These are phyloP conservation scores for Anas capensis DNA, from an alignment of 2,797 vertebrate genomes.

Conservation along the genomic window DNA sequence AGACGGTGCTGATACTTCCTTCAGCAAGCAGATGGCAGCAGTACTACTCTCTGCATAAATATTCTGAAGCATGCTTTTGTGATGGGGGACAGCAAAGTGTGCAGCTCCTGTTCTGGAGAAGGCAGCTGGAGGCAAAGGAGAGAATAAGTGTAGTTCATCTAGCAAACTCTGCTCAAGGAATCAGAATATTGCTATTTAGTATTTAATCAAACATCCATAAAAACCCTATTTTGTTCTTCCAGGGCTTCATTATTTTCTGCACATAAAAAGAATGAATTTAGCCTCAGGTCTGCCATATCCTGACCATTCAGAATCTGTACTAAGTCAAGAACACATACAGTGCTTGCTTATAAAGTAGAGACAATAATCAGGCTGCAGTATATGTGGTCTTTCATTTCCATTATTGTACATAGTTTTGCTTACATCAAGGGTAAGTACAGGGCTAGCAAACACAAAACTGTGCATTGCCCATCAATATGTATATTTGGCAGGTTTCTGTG, in stretches of 20 bases:
- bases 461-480: neutral
- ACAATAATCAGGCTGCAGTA: neutral
- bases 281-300: slow-evolving; percentile 12
- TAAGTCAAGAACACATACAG: neutral
- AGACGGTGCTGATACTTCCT: neutral
- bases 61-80: neutral
- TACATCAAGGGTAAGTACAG: neutral
- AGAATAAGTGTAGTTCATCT: neutral
- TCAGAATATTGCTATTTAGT: neutral
- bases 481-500: neutral
- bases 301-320: neutral
- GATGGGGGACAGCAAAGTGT: slow-evolving; percentile 10
- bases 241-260: slow-evolving; percentile 3
- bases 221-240: neutral
- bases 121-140: slow-evolving; percentile 25
- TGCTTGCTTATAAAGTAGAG: neutral
- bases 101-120: slow-evolving; percentile 6
- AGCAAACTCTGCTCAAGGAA: neutral
- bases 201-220: neutral
- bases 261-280: slow-evolving; percentile 11
- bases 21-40: slow-evolving; percentile 56
- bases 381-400: neutral
- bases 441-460: neutral
- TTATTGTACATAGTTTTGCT: neutral
- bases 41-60: neutral